Evolutionary conservation across 2,113 vertebrate species (phyloP).

Genomic region (Pan paniscus): DNA sequence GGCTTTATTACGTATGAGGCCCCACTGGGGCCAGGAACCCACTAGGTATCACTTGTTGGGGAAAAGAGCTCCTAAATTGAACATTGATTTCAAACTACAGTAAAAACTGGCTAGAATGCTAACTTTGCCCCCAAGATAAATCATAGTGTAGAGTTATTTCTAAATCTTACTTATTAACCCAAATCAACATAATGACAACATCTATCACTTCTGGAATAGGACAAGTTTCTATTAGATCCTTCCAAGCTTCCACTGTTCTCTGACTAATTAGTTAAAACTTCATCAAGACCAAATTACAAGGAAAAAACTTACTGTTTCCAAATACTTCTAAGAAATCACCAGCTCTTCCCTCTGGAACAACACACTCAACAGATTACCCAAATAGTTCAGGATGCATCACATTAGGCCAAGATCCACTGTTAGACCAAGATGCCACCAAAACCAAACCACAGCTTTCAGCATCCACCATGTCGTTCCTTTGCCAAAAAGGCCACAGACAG

Average conservation of each 20-base stretch:
- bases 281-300: background rate
- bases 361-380: background rate
- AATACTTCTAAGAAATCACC: background rate
- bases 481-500: background rate
- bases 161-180: background rate
- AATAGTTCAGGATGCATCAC: background rate
- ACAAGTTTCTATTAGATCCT: background rate
- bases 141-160: background rate
- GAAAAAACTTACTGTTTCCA: background rate
- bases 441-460: background rate
- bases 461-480: background rate
- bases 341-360: background rate
- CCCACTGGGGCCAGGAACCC: background rate
- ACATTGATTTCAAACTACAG: background rate
- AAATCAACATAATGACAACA: background rate
- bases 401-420: background rate
- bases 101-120: background rate
- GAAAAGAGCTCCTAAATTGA: background rate
- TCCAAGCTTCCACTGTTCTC: background rate
- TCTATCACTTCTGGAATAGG: background rate
- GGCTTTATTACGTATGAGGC: no score
- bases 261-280: background rate
- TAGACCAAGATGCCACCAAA: background rate
- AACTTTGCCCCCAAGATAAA: background rate
- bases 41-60: background rate